phyloP scores from a whole-genome alignment of 1,140 invertebrate genomes.

The Drosophila ironensis region DNA sequence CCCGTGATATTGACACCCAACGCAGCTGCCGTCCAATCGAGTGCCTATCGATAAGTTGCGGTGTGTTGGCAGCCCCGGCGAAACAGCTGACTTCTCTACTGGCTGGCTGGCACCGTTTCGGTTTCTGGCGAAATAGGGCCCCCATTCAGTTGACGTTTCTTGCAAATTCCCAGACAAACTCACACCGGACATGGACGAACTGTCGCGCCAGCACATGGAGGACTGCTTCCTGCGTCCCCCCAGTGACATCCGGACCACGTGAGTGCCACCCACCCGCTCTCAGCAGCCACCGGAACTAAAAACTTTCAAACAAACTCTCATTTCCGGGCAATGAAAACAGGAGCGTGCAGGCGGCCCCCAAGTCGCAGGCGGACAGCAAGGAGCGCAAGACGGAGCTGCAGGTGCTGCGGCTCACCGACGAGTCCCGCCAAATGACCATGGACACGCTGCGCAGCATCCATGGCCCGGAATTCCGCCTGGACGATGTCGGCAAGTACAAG shows the following conservation, averaged over 20 bases:
- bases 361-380: conserved; percentile 69
- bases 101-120: no score
- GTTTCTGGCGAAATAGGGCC: not conserved
- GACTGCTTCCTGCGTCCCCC: conserved; percentile 84
- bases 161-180: not conserved
- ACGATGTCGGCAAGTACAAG: conserved; percentile 84
- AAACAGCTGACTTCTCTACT: no score
- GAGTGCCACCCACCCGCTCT: conserved; percentile 23
- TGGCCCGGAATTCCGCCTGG: conserved; percentile 85
- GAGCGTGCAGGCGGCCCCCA: conserved; percentile 53
- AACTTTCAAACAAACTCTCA: not conserved
- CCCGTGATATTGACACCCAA: no score
- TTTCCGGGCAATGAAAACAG: conserved; percentile 15
- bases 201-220: conserved; percentile 83
- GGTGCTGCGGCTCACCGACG: conserved; percentile 85
- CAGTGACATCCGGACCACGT: conserved; percentile 84
- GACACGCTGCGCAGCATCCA: conserved; percentile 88
- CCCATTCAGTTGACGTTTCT: no score
- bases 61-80: no score
- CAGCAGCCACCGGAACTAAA: not conserved
- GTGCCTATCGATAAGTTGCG: not conserved
- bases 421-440: conserved; percentile 87
- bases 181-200: conserved; percentile 59
- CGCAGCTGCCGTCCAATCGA: no score
- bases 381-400: conserved; percentile 88